Base-by-base conservation (phyloP, 2,113 vertebrate genomes). In the Okapia johnstoni region DNA sequence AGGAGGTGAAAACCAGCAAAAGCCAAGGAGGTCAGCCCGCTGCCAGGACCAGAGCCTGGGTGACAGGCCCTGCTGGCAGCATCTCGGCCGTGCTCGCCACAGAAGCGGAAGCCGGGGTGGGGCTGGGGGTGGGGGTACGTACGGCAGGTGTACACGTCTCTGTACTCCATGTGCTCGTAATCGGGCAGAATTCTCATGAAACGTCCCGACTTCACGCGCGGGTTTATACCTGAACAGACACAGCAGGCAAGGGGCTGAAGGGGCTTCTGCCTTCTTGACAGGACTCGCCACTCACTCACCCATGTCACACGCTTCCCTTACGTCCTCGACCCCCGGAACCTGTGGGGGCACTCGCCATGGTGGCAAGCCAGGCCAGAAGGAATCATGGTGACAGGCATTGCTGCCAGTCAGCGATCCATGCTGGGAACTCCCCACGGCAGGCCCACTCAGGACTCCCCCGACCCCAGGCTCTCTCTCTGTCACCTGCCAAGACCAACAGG, bases 151-250 rank as follows among this genome's bases (percentile, higher is more conserved):
- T 99, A 99, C 97, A 99, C 99, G 97, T 99, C 99, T 99, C 99
- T 99, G 99, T 99, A 99, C 97, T 99, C 99, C 99, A 99, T 99
- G 98, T 99, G 99, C 98, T 99, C 99, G 97, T 99, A 99, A 98
- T 99, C 99, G 46, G 99, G 99, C 93, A 99, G 99, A 97, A 99
- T 99, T 99, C 99, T 99, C 99, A 99, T 99, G 99, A 99, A 99
- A 97, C 99, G 99, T 93, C 99, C 99, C 50, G 99, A 99, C 99
- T 99, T 99, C 99, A 99, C 99, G 1, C 99, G 99, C 15, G 99
- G 99, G 98, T 99, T 99, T 98, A 99, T 99, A 99, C 99, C 99
- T 99, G 99, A 98, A 99, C 98, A 98, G 98, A 99, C 93, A 99
- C 98, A 99, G 99, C 97, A 98, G 97, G 98, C 97, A 98, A 92